phyloP scores from a whole-genome alignment of 2,797 vertebrate genomes.

The Lutjanus argentimaculatus region DNA sequence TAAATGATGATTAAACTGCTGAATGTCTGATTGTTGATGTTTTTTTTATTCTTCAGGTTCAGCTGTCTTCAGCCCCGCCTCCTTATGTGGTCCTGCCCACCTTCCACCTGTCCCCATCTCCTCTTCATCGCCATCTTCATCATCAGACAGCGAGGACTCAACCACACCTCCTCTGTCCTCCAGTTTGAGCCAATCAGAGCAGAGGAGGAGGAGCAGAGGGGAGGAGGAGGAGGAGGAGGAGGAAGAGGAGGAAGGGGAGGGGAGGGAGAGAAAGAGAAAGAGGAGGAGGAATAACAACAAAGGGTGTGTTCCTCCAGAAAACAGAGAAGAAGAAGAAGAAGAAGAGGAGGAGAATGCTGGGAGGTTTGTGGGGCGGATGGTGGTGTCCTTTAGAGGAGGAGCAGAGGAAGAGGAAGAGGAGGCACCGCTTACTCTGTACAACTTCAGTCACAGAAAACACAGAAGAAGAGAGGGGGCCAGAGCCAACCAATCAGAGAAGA shows the following conservation, averaged over 20 bases:
- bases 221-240: slow-evolving; percentile 6
- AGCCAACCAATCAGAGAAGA: slow-evolving; percentile 50
- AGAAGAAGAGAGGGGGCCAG: slow-evolving; percentile 23
- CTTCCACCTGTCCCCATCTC: neutral
- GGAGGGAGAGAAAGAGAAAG: slow-evolving; percentile 5
- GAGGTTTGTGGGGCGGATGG: slow-evolving; percentile 71
- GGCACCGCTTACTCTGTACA: slow-evolving; percentile 41
- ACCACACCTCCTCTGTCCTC: neutral
- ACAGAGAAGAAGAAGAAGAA: neutral
- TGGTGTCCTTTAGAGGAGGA: slow-evolving; percentile 35
- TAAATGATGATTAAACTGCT: too few species aligned
- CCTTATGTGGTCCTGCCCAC: neutral
- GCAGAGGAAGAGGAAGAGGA: slow-evolving; percentile 12
- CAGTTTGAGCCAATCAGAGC: slow-evolving; percentile 45
- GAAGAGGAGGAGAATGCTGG: slow-evolving; percentile 34
- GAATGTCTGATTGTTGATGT: too few species aligned
- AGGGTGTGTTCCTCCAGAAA: neutral
- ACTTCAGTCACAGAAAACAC: slow-evolving; percentile 46
- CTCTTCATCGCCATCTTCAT: slow-evolving; percentile 13
- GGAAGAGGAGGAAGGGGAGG: neutral
- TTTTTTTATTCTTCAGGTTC: slow-evolving; percentile 9
- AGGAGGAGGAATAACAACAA: slow-evolving; percentile 41
- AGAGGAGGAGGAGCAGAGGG: neutral
- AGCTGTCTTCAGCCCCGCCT: neutral
- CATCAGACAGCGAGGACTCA: slow-evolving; percentile 27